A percentile compares a stretch with the other conserved stretches of the same genome.
These are phyloP conservation scores for Anguilla pacifica DNA, from an alignment of 2,797 vertebrate genomes.

Conservation along the genomic window DNA sequence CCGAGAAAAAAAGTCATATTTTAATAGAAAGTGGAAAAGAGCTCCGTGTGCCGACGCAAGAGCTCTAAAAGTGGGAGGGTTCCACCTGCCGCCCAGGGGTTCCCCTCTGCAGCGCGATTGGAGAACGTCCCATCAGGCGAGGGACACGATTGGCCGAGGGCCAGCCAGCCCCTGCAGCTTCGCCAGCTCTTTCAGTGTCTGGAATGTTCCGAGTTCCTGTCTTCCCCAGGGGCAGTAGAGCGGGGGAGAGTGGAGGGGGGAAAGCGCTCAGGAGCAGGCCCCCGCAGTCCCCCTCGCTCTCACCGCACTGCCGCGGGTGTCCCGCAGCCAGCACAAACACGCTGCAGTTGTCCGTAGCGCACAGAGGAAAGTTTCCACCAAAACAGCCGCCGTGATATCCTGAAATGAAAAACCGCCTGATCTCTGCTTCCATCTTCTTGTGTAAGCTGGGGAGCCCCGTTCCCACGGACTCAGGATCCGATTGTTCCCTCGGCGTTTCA, in stretches of 20 bases:
- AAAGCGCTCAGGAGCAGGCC: constrained; percentile 20
- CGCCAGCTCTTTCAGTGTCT: constrained; percentile 52
- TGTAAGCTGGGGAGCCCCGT: neutral
- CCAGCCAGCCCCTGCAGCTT: constrained; percentile 45
- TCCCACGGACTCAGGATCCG: neutral
- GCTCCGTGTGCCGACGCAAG: constrained; percentile 44
- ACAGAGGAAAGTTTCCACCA: constrained; percentile 22
- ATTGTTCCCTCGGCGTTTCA: neutral
- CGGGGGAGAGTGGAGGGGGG: constrained; percentile 23
- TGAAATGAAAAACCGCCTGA: constrained; percentile 16
- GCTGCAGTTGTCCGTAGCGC: neutral
- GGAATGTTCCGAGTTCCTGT: constrained; percentile 61
- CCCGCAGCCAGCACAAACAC: constrained; percentile 27
- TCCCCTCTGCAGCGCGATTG: constrained; percentile 52
- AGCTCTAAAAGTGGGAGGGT: constrained; percentile 38
- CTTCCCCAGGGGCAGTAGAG: constrained; percentile 26
- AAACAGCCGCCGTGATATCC: constrained; percentile 21
- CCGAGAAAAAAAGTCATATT: constrained; percentile 23
- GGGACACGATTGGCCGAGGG: constrained; percentile 58
- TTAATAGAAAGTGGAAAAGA: constrained; percentile 32
- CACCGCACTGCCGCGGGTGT: neutral
- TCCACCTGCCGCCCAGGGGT: constrained; percentile 49
- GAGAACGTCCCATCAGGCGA: constrained; percentile 48
- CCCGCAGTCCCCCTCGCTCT: neutral
- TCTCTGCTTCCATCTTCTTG: neutral